A percentile compares a stretch with the other conserved stretches of the same genome.
Conservation (phyloP, 2,797 vertebrate species). For the Acridotheres tristis region DNA sequence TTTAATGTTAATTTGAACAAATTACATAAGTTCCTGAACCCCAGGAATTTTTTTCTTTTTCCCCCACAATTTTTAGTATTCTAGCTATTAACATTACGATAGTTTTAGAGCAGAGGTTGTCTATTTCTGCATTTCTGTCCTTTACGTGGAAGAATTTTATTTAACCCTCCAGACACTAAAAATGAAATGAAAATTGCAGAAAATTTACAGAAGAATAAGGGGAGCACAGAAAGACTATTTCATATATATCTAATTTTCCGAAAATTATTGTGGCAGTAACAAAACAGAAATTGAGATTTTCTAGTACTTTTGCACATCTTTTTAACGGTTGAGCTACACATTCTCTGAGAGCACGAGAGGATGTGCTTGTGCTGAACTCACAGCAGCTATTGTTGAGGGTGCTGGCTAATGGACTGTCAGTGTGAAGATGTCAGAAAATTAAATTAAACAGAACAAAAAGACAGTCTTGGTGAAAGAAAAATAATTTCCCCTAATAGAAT, state of each 20-base stretch:
- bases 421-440: background rate
- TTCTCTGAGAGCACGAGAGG: background rate
- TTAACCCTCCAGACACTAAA: background rate
- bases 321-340: background rate
- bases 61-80: fast-evolving
- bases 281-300: background rate
- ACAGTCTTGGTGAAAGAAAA: background rate
- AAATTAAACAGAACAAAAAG: background rate
- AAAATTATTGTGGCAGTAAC: background rate
- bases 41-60: background rate
- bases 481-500: background rate
- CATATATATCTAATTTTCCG: background rate
- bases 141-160: background rate
- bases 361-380: background rate
- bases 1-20: background rate
- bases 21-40: background rate
- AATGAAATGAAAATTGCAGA: background rate
- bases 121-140: background rate
- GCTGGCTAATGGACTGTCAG: background rate
- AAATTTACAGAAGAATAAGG: background rate
- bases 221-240: background rate
- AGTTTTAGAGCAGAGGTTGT: background rate
- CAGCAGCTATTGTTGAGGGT: background rate
- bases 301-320: background rate
- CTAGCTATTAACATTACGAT: background rate